Percentiles rank a stretch among this genome's conserved stretches.
These are phyloP conservation scores for Melinaea menophilus DNA, from an alignment of 2,888 invertebrate species.

Conservation along the genomic window DNA sequence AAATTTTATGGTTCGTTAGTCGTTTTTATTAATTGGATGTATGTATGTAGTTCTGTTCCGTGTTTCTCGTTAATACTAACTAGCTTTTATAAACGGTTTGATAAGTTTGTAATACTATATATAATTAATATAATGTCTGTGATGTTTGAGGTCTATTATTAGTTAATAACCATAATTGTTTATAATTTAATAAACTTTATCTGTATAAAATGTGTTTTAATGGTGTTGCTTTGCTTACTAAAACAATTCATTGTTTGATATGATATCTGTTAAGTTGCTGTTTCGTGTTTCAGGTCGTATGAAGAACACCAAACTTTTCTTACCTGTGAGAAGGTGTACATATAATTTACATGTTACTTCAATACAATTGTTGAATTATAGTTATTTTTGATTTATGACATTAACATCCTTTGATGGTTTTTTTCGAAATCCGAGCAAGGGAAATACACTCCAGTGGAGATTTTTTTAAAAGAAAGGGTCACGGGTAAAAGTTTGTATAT, in stretches of 20 bases:
- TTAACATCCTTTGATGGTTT: too few relatives aligned
- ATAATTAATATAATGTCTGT: slow-evolving; percentile 27
- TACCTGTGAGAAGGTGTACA: slow-evolving; percentile 25
- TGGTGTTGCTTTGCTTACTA: slow-evolving; percentile 16
- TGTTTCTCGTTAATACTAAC: neutral
- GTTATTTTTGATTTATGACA: too few relatives aligned
- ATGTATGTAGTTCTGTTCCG: too few relatives aligned
- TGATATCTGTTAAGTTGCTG: neutral
- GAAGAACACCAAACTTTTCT: slow-evolving; percentile 31
- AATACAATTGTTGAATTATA: too few relatives aligned
- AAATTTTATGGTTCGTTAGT: too few relatives aligned
- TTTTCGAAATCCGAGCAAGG: too few relatives aligned
- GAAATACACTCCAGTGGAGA: too few relatives aligned
- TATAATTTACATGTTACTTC: too few relatives aligned
- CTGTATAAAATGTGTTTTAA: slow-evolving; percentile 17
- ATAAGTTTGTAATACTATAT: slow-evolving; percentile 3
- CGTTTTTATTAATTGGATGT: too few relatives aligned
- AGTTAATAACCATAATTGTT: slow-evolving; percentile 18
- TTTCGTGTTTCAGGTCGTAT: slow-evolving; percentile 33
- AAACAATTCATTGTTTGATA: neutral
- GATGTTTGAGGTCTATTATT: slow-evolving; percentile 23
- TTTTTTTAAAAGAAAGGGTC: too few relatives aligned
- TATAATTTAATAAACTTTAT: slow-evolving; percentile 24
- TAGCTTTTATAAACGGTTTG: slow-evolving; percentile 6
- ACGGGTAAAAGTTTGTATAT: too few relatives aligned